A percentile compares a stretch with the other conserved stretches of the same genome.
Evolutionary conservation across 2,888 invertebrate genomes (phyloP).

Genomic region (Pharmacophagus antenor): DNA sequence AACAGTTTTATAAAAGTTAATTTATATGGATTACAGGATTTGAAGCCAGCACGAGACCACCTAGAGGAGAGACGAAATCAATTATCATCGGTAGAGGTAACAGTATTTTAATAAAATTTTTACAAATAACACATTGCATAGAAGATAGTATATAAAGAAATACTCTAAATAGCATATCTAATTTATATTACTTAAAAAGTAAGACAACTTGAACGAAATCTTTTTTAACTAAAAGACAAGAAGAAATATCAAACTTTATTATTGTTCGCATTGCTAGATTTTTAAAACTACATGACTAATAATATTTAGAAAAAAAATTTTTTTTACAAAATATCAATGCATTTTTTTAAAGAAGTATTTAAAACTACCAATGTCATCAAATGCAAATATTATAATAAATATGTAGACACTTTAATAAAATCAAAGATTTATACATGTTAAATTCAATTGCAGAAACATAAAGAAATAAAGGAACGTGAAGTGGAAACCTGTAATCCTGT

Average conservation of each 20-base stretch:
- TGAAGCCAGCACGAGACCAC: not conserved
- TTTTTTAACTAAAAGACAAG: no score
- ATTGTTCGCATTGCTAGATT: no score
- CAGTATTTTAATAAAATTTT: not conserved
- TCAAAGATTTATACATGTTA: not conserved
- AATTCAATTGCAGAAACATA: not conserved
- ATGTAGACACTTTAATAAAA: not conserved
- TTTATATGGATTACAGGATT: not conserved
- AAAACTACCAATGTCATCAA: no score
- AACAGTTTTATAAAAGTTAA: not conserved
- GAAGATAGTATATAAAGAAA: no score
- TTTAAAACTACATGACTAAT: no score
- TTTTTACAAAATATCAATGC: no score
- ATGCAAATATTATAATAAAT: not conserved
- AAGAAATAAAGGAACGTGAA: not conserved
- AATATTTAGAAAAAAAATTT: no score
- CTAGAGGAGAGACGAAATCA: not conserved
- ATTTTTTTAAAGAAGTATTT: no score
- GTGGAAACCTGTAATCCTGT: not conserved
- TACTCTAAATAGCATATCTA: no score
- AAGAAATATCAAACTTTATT: no score
- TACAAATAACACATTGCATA: not conserved
- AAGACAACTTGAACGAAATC: no score
- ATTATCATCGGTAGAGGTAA: not conserved
- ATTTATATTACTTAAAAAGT: no score